phyloP scores from a whole-genome alignment of 2,113 vertebrate species.

The Rhynchomys soricoides region DNA sequence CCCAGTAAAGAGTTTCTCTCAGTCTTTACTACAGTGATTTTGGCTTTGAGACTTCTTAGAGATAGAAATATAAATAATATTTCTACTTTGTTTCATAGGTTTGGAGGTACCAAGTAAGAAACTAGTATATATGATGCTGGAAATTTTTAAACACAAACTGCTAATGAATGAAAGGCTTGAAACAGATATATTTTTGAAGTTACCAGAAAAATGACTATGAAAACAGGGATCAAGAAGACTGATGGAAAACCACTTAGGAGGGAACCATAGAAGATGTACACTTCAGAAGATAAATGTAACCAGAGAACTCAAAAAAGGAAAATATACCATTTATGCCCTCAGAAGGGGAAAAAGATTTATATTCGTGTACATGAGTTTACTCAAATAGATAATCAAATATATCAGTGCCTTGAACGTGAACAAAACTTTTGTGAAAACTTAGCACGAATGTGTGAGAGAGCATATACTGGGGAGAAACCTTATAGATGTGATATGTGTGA shows the following conservation, averaged over 20 bases:
- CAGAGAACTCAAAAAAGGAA: constrained; percentile 78
- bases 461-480: constrained; percentile 66
- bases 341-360: constrained; percentile 73
- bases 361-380: constrained; percentile 71
- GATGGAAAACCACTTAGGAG: constrained; percentile 69
- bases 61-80: constrained; percentile 37
- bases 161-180: constrained; percentile 55
- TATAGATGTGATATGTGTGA: constrained; percentile 80
- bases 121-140: constrained; percentile 50
- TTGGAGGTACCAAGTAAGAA: constrained; percentile 57
- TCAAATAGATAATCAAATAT: constrained; percentile 69
- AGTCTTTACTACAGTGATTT: constrained; percentile 18
- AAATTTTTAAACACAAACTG: constrained; percentile 13
- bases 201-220: constrained; percentile 19
- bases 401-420: constrained; percentile 77
- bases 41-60: constrained; percentile 44
- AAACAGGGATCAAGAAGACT: constrained; percentile 62
- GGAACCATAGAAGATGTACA: constrained; percentile 76
- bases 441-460: constrained; percentile 77
- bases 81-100: constrained; percentile 71
- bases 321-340: constrained; percentile 63
- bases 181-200: constrained; percentile 18
- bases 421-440: constrained; percentile 70
- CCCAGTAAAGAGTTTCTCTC: neutral
- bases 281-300: constrained; percentile 64